Conservation (phyloP, 1,140 invertebrate genomes). For the Holcopasites calliopsidis region DNA sequence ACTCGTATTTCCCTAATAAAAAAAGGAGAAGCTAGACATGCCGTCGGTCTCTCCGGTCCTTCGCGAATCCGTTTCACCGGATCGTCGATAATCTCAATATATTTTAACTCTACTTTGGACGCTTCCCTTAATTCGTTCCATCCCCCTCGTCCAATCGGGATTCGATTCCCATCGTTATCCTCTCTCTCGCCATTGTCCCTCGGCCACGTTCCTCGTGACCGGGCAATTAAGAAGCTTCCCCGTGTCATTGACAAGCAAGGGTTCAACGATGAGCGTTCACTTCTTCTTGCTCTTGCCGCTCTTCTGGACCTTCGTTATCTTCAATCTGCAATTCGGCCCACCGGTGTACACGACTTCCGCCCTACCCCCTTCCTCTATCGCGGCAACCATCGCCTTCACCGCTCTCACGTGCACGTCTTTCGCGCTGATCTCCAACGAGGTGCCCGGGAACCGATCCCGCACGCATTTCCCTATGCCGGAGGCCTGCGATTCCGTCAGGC, state of each 20-base stretch:
- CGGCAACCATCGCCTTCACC: constrained; percentile 75
- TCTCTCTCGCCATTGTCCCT: neutral
- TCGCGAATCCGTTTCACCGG: constrained; percentile 43
- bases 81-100: neutral
- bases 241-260: neutral
- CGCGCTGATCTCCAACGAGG: constrained; percentile 74
- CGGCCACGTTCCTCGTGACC: neutral
- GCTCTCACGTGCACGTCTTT: constrained; percentile 75
- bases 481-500: constrained; percentile 73
- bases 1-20: constrained; percentile 27
- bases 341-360: constrained; percentile 77
- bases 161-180: neutral
- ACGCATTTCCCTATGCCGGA: constrained; percentile 75
- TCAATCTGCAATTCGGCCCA: constrained; percentile 70
- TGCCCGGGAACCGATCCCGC: constrained; percentile 74
- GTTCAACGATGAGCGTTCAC: constrained; percentile 33
- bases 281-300: constrained; percentile 66
- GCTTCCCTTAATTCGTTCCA: no score
- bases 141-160: neutral
- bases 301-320: constrained; percentile 70
- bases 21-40: no score
- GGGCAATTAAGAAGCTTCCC: constrained; percentile 34
- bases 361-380: constrained; percentile 74
- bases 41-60: constrained; percentile 14
- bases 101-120: neutral